Base-by-base conservation (phyloP, 1,140 invertebrate genomes). In the Homalodisca vitripennis region DNA sequence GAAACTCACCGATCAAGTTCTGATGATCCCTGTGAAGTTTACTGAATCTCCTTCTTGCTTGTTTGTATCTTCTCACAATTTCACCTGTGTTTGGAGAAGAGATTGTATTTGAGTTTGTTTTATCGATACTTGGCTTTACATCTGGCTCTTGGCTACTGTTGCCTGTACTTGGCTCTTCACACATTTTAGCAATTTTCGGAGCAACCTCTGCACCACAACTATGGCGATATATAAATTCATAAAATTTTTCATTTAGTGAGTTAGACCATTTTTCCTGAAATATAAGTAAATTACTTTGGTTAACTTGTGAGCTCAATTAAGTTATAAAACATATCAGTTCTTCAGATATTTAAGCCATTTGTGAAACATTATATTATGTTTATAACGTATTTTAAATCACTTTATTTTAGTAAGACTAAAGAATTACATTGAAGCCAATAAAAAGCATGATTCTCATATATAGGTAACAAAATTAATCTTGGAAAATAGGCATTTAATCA, bases 1-100 rank as follows among this genome's bases (percentile, higher is more conserved):
- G 32, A 1, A 17, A 69, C 72, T 71, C 71, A 64, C 78, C 75
- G 30, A 79, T 78, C 41, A 82, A 60, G 69, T 80, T 80, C 67
- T 81, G 76, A 73, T 81, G 80, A 68, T 82, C 80, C 13, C 75
- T 70, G n/a, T 81, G 78, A 6, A 82, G 71, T 66, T 79, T 78
- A 30, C 79, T 78, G 73, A 80, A 80, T 66, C 75, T 75, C n/a
- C 69, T 48, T 72, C 78, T 81, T 26, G 81, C 67, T 70, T 79
- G 79, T 70, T 78, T 73, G 67, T 80, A 80, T 71, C 77, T 77
- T 27, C 71, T 72, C 55, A 76, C 72, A 29, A 77, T 66, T 64
- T 67, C 79, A n/a, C 57, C 75, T 29, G 78, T 73, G 46, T 30
- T 53, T 3, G 53, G n/a, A 27, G 17, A 30, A 22, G 46, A 32